Evolutionary conservation across 1,140 invertebrate species (phyloP), one percentile per base, ranked within the genome.

Genomic region (Euschistus heros): DNA sequence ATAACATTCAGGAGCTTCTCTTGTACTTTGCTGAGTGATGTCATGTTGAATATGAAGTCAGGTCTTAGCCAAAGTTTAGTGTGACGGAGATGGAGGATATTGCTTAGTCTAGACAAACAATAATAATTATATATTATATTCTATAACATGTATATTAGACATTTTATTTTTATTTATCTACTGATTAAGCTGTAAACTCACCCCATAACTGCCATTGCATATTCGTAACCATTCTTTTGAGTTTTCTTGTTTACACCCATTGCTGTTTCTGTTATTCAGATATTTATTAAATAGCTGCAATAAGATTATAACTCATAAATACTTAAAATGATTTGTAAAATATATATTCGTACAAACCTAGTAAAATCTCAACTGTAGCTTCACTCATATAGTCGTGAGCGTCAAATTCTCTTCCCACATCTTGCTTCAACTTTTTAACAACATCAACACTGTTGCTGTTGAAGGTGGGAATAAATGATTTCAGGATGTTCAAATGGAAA

Each of bases 401-500:
- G 73, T 95, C 87, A 65, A 92, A 88, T 22, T 20, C 24, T 62
- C 86, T 83, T 22, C 81, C 84, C 2, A 54, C 7, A 74, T 86
- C 80, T 30, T 77, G 73, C 33, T 77, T 75, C 69, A 97, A 77
- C 68, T 85, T 85, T 0, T 82, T 71, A 0, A 90, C 81, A 2
- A 96, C 78, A 52, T 82, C 80, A 26, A 76, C 75, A 22, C 88
- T 85, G 72, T 97, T 54, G 50, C 18, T 26, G 63, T 94, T 93
- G 74, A 97, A 96, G 0, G 91, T 79, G 0, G 84, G 82, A 4
- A 96, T 76, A 71, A 97, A 97, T 22, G 89, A 86, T 72, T 95
- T 91, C 3, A 97, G 76, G 52, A 97, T 90, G 67, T 87, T 90
- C 71, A 93, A 84, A 74, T 97, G 93, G 76, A 97, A 97, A 0